Percentiles rank a stretch among this genome's conserved stretches.
Conservation (phyloP, 2,113 vertebrate genomes). For the Indicator maculatus region DNA sequence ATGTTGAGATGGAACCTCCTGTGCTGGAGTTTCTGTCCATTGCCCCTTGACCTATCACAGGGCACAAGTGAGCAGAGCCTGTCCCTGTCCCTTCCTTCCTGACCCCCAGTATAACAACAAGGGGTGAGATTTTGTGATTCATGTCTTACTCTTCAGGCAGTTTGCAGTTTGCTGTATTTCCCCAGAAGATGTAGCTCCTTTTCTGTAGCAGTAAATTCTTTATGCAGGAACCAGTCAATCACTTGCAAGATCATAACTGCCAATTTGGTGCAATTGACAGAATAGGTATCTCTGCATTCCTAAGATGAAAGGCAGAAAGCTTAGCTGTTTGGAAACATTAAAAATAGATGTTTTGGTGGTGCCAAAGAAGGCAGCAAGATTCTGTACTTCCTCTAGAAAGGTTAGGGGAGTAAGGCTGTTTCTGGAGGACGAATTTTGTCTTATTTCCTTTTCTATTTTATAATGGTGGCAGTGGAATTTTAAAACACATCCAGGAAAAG, state of each 20-base stretch:
- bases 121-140: neutral
- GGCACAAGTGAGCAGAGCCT: too few species aligned
- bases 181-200: neutral
- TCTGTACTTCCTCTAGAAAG: neutral
- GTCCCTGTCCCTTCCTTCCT: too few species aligned
- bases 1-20: too few species aligned
- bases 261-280: conserved; percentile 15
- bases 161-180: neutral
- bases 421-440: neutral
- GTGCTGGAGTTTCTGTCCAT: too few species aligned
- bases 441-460: neutral
- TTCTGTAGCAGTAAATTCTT: conserved; percentile 16
- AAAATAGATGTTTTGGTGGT: conserved; percentile 36
- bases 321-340: conserved; percentile 10
- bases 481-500: neutral
- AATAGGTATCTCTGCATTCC: neutral
- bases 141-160: neutral
- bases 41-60: too few species aligned
- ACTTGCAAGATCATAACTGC: neutral
- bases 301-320: neutral
- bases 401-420: neutral
- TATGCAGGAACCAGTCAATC: conserved; percentile 26
- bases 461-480: neutral
- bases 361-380: neutral
- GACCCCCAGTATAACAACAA: neutral